Base-by-base conservation (phyloP, 2,888 invertebrate genomes). In the Scaptomyza tumidula region DNA sequence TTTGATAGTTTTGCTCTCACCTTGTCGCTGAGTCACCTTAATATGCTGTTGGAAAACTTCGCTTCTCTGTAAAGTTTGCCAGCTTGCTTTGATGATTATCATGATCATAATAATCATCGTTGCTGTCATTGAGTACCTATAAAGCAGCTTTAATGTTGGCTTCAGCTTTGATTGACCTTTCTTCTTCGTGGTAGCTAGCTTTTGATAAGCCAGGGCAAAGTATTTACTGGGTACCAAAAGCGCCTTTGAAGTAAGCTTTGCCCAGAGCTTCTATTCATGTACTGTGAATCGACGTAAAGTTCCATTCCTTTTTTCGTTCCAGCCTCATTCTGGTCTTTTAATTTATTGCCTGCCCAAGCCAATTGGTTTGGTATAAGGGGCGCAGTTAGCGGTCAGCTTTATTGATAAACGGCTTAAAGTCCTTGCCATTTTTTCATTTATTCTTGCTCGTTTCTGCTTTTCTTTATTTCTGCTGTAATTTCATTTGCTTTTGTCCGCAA, bases 241-340 rank as follows among this genome's bases (percentile, higher is more conserved):
- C 57, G 63, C 58, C 77, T 82, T 85, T 83, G 80, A 83, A 68
- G 78, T 75, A 13, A 50, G 75, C 54, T 66, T 67, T 61, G 16
- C 31, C 16, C 19, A 35, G 29, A 43, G 35, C 45, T 43, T 60
- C 35, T 27, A 16, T 66, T 52, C 31, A 16, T 46, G 24, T 44
- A 48, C 16, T 56, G 43, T 50, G 27, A 29, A 37, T 53, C 43
- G 10, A 33, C 13, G 31, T 24, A 14, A 24, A 37, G 7, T 19
- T 9, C 27, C 31, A 14, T 16, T 46, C 9, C 19, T 37, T 11
- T 35, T 31, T 19, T n/a, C 6, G 19, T 3, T 35, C 11, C 16
- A 46, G 19, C 31, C 52, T 14, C 6, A 48, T n/a, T 50, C 62
- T 66, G 67, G 27, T 44, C 43, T 24, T 64, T 58, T 53, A 74